Conservation (phyloP, 2,797 vertebrate species). For the Dicrostonyx torquatus region DNA sequence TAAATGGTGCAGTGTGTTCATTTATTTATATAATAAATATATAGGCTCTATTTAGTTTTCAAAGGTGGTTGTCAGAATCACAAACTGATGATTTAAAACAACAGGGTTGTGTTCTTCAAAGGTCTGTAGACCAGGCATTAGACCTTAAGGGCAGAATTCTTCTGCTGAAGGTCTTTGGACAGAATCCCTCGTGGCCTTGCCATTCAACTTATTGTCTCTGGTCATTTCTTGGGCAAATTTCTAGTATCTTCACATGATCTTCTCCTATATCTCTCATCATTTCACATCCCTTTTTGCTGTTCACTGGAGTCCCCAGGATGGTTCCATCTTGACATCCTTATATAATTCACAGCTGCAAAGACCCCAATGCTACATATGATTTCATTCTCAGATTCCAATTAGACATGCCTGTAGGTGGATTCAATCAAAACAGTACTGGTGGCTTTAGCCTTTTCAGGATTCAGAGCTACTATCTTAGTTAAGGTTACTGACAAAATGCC, state of each 20-base stretch:
- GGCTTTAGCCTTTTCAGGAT: neutral
- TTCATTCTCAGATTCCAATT: neutral
- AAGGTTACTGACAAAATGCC: neutral
- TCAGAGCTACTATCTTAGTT: neutral
- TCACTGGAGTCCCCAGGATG: neutral
- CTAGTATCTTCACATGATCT: fast-evolving
- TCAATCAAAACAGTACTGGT: neutral
- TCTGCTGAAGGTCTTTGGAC: neutral
- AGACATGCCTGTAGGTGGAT: neutral
- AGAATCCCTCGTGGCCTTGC: neutral
- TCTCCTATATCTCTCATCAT: neutral
- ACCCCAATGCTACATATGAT: neutral
- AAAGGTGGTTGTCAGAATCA: neutral
- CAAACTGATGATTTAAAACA: neutral
- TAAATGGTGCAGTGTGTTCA: neutral
- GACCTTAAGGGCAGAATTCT: neutral
- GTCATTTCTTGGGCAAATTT: no score
- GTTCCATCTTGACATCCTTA: neutral
- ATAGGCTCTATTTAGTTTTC: neutral
- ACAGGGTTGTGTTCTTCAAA: neutral
- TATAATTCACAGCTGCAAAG: neutral
- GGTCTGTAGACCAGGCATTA: neutral
- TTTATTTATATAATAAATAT: no score
- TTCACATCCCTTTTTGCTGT: neutral
- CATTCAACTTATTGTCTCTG: neutral